Evolutionary conservation across 2,113 vertebrate genomes (phyloP).

Genomic region (Emydocephalus ijimae): DNA sequence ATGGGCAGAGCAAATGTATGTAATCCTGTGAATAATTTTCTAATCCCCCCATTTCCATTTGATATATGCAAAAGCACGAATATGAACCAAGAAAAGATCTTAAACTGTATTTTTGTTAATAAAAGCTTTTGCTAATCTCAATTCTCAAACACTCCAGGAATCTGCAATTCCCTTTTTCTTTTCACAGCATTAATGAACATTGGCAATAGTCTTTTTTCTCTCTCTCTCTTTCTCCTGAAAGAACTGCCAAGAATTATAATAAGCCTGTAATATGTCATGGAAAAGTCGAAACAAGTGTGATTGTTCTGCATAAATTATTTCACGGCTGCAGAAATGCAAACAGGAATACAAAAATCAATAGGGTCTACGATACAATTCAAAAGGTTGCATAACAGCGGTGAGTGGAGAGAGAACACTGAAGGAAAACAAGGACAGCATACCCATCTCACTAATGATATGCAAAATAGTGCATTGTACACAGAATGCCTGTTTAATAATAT

Average conservation of each 20-base stretch:
- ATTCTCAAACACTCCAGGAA: slow-evolving; percentile 67
- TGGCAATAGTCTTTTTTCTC: slow-evolving; percentile 55
- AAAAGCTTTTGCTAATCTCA: slow-evolving; percentile 63
- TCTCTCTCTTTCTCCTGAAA: slow-evolving; percentile 33
- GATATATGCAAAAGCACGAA: slow-evolving; percentile 54
- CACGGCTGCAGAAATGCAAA: slow-evolving; percentile 19
- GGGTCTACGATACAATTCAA: slow-evolving; percentile 34
- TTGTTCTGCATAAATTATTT: slow-evolving; percentile 59
- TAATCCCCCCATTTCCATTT: slow-evolving; percentile 16
- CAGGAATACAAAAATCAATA: slow-evolving; percentile 50
- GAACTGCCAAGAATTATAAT: slow-evolving; percentile 62
- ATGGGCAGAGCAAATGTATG: neutral
- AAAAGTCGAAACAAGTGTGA: slow-evolving; percentile 51
- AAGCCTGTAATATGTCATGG: slow-evolving; percentile 62
- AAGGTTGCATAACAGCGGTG: neutral
- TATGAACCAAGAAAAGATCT: slow-evolving; percentile 56
- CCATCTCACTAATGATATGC: slow-evolving; percentile 28
- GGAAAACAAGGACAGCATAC: slow-evolving; percentile 31
- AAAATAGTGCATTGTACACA: slow-evolving; percentile 14
- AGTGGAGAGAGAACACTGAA: neutral
- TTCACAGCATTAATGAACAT: slow-evolving; percentile 71
- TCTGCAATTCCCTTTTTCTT: slow-evolving; percentile 72
- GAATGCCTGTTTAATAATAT: neutral
- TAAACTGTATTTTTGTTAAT: slow-evolving; percentile 43
- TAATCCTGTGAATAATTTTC: slow-evolving; percentile 51